Base-by-base conservation (phyloP, 30 jellyfish, hydroid and myxozoan species). In the Pelagia noctiluca region DNA sequence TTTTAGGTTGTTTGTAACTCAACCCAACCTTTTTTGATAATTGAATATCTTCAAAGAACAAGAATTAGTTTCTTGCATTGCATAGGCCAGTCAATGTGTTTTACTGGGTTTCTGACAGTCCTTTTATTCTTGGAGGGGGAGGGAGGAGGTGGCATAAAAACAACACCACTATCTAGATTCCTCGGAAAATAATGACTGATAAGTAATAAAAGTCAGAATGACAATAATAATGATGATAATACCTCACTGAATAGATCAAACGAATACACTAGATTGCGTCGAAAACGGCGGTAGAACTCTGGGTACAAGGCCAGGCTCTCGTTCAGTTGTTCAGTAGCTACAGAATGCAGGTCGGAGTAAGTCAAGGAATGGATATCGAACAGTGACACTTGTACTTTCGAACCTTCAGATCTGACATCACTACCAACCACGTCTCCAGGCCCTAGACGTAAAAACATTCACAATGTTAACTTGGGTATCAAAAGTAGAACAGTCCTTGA, bases 371-470 rank as follows among this genome's bases (percentile, higher is more conserved):
- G 66, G 19, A 93, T 74, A 24, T 93, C 97, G 60, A 32, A 93
- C 35, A 87, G 5, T 1, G 99, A 84, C 30, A 47, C 25, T 57
- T 82, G 87, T 13, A 11, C 22, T 61, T 26, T 74, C 12, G 61
- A 67, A 0, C 48, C 82, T 18, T 71, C 77, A 2, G 80, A 19
- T 35, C 74, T 54, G 4, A 76, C 75, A 38, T 68, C 47, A 33
- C 86, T 78, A 30, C 99, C 99, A 75, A 93, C 88, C 2, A 76
- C 85, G 74, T 93, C 99, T n/a, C 86, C 88, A 16, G 97, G 94
- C 16, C 99, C 99, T 93, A 62, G 13, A 54, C 47, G 50, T 32
- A 29, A 61, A n/a, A 30, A 53, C 30, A 3, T 22, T 7, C 30
- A 7, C 28, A 11, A 10, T 19, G 63, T 19, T 18, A 8, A 35